These are phyloP conservation scores for Therioaphis trifolii DNA, from an alignment of 2,888 invertebrate species.

Conservation along the genomic window DNA sequence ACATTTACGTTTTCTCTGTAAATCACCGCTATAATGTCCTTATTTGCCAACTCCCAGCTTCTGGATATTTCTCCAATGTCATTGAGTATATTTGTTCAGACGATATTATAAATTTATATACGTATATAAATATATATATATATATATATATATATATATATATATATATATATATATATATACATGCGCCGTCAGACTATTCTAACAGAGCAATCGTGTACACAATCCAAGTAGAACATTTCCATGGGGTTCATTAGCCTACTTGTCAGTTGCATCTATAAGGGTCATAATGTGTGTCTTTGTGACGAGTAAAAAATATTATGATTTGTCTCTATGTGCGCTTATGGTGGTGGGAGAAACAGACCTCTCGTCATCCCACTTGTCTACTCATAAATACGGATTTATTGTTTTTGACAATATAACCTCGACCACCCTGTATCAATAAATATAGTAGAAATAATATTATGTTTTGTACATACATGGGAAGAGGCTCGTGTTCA, in stretches of 20 bases:
- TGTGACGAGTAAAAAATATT: constrained; percentile 28
- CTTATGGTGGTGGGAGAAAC: neutral
- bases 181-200: neutral
- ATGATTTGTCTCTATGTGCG: constrained; percentile 24
- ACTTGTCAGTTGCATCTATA: constrained; percentile 20
- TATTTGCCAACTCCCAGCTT: constrained; percentile 18
- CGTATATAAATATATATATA: no score
- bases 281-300: constrained; percentile 9
- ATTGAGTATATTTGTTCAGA: neutral
- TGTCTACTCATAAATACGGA: constrained; percentile 47
- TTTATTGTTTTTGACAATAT: constrained; percentile 22
- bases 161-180: neutral
- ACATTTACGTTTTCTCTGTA: neutral
- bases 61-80: constrained; percentile 5
- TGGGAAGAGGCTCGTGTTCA: constrained; percentile 15
- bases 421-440: constrained; percentile 16
- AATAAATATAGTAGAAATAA: neutral
- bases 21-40: constrained; percentile 3
- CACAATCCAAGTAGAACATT: constrained; percentile 44
- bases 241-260: constrained; percentile 44
- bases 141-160: neutral
- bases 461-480: neutral
- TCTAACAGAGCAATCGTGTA: neutral
- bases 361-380: constrained; percentile 18
- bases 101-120: no score